Evolutionary conservation across 1,140 invertebrate genomes (phyloP).

Genomic region (Daktulosphaira vitifoliae): DNA sequence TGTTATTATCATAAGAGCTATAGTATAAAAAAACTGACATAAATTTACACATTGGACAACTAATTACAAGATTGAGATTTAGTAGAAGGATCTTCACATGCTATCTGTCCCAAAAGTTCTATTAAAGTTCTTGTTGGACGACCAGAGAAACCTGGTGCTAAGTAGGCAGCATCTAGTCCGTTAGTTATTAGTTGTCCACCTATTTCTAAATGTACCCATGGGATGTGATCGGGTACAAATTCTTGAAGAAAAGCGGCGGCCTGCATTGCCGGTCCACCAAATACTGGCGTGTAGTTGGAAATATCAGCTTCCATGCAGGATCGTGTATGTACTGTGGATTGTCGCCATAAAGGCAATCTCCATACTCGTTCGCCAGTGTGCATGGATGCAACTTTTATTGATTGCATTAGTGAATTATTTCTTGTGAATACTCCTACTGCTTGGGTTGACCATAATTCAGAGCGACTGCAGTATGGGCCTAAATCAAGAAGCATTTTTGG

Average conservation of each 20-base stretch:
- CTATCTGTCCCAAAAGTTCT: constrained; percentile 53
- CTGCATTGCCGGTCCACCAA: constrained; percentile 47
- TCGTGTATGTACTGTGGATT: constrained; percentile 49
- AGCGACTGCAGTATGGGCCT: too few species aligned
- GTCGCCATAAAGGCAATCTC: constrained; percentile 56
- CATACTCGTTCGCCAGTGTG: constrained; percentile 57
- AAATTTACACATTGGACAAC: too few species aligned
- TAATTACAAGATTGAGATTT: too few species aligned
- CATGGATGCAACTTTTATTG: constrained; percentile 47
- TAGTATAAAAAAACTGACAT: too few species aligned
- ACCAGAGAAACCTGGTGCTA: constrained; percentile 64
- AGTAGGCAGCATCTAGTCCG: constrained; percentile 53
- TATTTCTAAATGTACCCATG: constrained; percentile 54
- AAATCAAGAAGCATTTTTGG: constrained; percentile 53
- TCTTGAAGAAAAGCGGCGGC: constrained; percentile 53
- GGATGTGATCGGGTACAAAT: constrained; percentile 47
- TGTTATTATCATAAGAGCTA: too few species aligned
- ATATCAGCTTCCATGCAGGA: constrained; percentile 40
- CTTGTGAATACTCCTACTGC: constrained; percentile 53
- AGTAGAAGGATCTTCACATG: too few species aligned
- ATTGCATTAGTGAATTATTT: constrained; percentile 47
- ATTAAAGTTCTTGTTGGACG: constrained; percentile 72
- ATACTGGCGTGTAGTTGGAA: constrained; percentile 17
- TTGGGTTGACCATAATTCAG: constrained; percentile 48
- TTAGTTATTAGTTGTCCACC: constrained; percentile 48